These are phyloP conservation scores for Ceriagrion tenellum DNA, from an alignment of 2,888 invertebrate genomes.

Conservation along the genomic window DNA sequence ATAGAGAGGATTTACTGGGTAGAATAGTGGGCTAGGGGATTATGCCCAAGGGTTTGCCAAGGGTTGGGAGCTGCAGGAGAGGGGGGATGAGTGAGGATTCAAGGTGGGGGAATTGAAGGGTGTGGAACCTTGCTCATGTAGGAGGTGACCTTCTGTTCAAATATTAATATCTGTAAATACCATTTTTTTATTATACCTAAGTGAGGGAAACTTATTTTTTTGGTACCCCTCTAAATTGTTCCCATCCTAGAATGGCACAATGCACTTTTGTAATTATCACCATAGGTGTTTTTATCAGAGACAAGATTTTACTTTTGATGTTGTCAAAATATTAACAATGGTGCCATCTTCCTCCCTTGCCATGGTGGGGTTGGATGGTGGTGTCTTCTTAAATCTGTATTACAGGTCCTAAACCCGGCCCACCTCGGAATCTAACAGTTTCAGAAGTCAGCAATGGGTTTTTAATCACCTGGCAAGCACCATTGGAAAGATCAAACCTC, in stretches of 20 bases:
- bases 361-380: conserved; percentile 56
- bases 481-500: conserved; percentile 88
- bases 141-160: too few species aligned
- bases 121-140: too few species aligned
- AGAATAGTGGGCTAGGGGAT: too few species aligned
- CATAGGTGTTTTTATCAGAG: background rate
- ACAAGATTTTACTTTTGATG: conserved; percentile 41
- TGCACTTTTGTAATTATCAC: background rate
- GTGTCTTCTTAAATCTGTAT: conserved; percentile 50
- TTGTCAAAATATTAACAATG: conserved; percentile 1
- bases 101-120: too few species aligned
- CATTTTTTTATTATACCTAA: too few species aligned
- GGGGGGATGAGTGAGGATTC: too few species aligned
- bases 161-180: too few species aligned
- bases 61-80: too few species aligned
- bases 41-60: too few species aligned
- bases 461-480: conserved; percentile 93
- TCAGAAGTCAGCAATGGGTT: conserved; percentile 94
- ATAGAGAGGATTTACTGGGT: too few species aligned
- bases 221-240: background rate
- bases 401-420: conserved; percentile 94
- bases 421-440: conserved; percentile 94
- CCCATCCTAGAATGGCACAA: background rate
- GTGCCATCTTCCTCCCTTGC: conserved; percentile 53
- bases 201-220: too few species aligned